Evolutionary conservation across 2,888 invertebrate species (phyloP), one percentile per base, ranked within the genome.

Genomic region (Nowickia ferox): DNA sequence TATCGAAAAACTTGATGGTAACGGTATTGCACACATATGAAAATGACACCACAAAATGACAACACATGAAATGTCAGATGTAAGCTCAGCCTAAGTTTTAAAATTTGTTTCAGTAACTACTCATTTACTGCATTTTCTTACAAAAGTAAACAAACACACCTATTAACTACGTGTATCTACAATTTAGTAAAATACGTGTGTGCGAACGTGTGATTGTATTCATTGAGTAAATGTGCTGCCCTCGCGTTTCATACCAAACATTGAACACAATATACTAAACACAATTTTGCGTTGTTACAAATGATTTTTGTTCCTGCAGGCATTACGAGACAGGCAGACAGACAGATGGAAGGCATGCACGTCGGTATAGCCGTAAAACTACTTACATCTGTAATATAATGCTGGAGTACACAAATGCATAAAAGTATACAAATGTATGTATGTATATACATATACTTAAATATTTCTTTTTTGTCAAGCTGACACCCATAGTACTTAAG

Each of bases 401-500:
- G 48, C 51, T 13, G 71, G 53, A 22, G 38, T 44, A 51, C 44
- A 51, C 13, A 38, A 15, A 17, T 19, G 1, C 38, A 42, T 66
- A 38, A 5, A 59, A 9, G n/a, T 63, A 15, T 38, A 38, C 15
- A 30, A 38, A 51, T 8, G 30, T 10, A 40, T 11, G 53, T 65
- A 38, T 38, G 38, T 38, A 59, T 19, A 15, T 38, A 13, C 15
- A 9, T 65, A 22, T 46, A 15, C 15, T 22, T 74, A 11, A 22
- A 19, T 42, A 55, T 53, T 69, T 51, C 1, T 53, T 65, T 44
- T 53, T 66, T 68, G 30, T 30, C n/a, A 66, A 74, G 48, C 59
- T 74, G 72, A 80, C 80, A 74, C 51, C 38, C 63, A 74, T 74
- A 81, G 59, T 74, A 68, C 66, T 81, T 81, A 66, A 74, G 66